phyloP scores from a whole-genome alignment of 2,888 invertebrate genomes.

The Pristionchus arcanus region DNA sequence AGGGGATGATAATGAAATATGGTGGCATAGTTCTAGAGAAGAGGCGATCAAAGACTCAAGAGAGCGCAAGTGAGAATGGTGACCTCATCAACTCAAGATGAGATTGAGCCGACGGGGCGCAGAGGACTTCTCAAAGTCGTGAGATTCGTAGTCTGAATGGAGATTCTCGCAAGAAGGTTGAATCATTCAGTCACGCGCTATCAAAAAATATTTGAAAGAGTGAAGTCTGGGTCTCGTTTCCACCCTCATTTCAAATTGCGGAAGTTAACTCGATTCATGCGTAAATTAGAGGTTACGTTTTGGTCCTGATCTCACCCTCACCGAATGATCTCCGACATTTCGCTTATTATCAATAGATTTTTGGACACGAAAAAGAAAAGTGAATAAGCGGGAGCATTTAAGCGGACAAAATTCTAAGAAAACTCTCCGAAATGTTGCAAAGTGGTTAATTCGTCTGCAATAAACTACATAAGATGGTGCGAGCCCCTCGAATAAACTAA shows the following conservation, averaged over 20 bases:
- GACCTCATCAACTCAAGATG: constrained; percentile 49
- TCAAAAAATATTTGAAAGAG: neutral
- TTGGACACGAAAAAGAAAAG: too few relatives aligned
- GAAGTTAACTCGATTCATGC: neutral
- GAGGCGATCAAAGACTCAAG: constrained; percentile 11
- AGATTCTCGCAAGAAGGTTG: neutral
- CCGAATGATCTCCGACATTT: neutral
- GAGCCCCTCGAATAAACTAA: neutral
- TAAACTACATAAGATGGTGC: neutral
- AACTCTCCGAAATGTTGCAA: neutral
- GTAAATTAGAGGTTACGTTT: neutral
- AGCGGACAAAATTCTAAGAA: neutral
- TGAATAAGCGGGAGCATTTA: neutral
- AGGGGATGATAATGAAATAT: neutral
- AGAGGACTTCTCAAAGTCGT: constrained; percentile 30
- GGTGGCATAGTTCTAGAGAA: neutral
- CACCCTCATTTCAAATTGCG: constrained; percentile 1
- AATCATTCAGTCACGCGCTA: constrained; percentile 22
- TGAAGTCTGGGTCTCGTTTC: neutral
- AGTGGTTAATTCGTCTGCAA: neutral
- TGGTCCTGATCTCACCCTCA: neutral
- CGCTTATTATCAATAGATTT: too few relatives aligned
- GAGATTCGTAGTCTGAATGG: neutral
- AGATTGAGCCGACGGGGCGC: constrained; percentile 13
- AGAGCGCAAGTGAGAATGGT: neutral